phyloP scores from a whole-genome alignment of 2,113 vertebrate species.

The Hippoglossus stenolepis region DNA sequence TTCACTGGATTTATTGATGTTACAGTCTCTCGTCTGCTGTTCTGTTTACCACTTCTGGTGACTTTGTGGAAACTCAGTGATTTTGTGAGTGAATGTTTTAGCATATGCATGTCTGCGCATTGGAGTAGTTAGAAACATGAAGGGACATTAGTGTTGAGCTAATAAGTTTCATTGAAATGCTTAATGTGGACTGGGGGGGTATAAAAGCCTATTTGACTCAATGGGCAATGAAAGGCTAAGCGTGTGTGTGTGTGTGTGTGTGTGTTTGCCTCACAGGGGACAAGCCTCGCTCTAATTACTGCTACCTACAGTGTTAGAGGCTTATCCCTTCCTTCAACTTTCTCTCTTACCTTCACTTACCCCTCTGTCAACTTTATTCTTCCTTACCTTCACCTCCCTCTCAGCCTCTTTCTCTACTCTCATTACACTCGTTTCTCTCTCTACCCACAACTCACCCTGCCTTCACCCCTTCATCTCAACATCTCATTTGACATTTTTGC shows the following conservation, averaged over 20 bases:
- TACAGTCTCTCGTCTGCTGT: constrained; percentile 17
- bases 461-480: constrained; percentile 27
- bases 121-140: constrained; percentile 3
- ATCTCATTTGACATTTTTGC: background rate
- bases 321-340: constrained; percentile 68
- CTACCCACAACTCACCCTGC: constrained; percentile 8
- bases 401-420: constrained; percentile 10
- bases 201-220: no score
- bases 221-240: constrained; percentile 37
- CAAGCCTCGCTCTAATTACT: constrained; percentile 67
- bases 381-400: constrained; percentile 25
- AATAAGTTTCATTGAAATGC: constrained; percentile 47
- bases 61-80: constrained; percentile 9
- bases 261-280: constrained; percentile 60
- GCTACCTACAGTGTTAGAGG: constrained; percentile 47
- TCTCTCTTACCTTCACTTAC: constrained; percentile 36
- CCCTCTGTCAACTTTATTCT: constrained; percentile 29
- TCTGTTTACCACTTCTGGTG: background rate
- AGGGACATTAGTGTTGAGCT: background rate
- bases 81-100: background rate
- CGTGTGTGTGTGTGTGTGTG: constrained; percentile 29
- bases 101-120: background rate
- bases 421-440: constrained; percentile 33
- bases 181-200: constrained; percentile 27
- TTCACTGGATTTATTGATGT: constrained; percentile 40